These are phyloP conservation scores for Whitmania pigra DNA, from an alignment of 1,140 invertebrate genomes.

Conservation along the genomic window DNA sequence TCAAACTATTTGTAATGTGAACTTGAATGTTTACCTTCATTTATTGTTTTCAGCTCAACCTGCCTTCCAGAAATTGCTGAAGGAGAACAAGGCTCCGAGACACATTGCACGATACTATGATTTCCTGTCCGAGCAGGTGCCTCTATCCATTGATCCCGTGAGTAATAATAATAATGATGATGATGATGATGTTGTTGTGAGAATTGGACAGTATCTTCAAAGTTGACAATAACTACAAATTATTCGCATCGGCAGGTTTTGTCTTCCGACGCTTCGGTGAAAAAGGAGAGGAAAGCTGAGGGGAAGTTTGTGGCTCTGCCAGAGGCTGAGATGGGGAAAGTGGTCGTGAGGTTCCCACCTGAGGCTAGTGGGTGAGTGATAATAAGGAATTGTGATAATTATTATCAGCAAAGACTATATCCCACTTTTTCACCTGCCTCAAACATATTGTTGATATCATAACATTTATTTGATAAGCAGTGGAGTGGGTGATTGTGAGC, in stretches of 20 bases:
- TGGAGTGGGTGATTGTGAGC: too few relatives aligned
- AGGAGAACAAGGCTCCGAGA: conserved; percentile 3
- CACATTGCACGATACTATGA: conserved; percentile 1
- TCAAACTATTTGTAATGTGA: too few relatives aligned
- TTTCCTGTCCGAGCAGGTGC: not conserved
- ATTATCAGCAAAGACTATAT: too few relatives aligned
- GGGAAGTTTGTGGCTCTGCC: conserved; percentile 94
- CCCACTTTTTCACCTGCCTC: too few relatives aligned
- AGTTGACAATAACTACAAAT: not conserved
- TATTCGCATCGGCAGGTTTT: not conserved
- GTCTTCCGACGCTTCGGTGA: not conserved
- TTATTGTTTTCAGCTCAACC: conserved; percentile 4
- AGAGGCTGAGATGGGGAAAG: conserved; percentile 87
- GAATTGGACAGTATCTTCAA: not conserved
- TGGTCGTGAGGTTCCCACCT: conserved; percentile 87
- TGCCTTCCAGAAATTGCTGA: not conserved
- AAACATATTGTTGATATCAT: too few relatives aligned
- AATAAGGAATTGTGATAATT: not conserved
- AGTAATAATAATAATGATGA: too few relatives aligned
- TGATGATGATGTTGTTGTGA: not conserved
- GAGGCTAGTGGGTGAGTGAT: conserved; percentile 76
- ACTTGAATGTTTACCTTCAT: too few relatives aligned
- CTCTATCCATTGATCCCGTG: not conserved
- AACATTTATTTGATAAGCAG: too few relatives aligned
- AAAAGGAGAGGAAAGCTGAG: conserved; percentile 50